phyloP scores from a whole-genome alignment of 2,113 vertebrate genomes.

The Mastomys natalensis region DNA sequence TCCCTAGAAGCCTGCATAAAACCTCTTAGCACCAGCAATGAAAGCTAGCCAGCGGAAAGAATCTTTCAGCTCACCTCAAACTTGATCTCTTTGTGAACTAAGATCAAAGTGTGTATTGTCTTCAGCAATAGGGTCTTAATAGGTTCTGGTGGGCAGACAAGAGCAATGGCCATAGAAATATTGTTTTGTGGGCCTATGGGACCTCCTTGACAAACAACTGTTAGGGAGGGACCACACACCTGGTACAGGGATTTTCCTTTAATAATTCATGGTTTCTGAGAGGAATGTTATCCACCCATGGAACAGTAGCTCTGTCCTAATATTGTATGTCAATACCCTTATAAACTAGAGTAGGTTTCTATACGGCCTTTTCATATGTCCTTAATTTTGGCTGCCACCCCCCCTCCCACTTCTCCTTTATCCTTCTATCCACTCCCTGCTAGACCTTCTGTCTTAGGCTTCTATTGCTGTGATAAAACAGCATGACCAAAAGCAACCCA shows the following conservation, averaged over 20 bases:
- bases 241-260: neutral
- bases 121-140: neutral
- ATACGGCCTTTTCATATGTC: neutral
- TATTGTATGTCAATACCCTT: neutral
- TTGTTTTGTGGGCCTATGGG: neutral
- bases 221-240: neutral
- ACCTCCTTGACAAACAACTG: neutral
- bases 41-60: neutral
- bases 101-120: neutral
- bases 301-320: neutral
- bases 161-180: neutral
- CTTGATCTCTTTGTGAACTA: neutral
- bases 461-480: neutral
- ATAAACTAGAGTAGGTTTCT: neutral
- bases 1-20: neutral
- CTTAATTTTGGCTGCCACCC: neutral
- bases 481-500: neutral
- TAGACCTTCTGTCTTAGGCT: neutral
- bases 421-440: neutral
- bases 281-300: neutral
- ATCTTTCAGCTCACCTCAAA: neutral
- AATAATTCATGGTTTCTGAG: neutral
- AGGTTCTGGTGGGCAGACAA: neutral
- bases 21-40: too few species aligned
- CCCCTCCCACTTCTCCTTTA: neutral